Evolutionary conservation across 2,113 vertebrate genomes (phyloP).

Genomic region (Xiphophorus couchianus): DNA sequence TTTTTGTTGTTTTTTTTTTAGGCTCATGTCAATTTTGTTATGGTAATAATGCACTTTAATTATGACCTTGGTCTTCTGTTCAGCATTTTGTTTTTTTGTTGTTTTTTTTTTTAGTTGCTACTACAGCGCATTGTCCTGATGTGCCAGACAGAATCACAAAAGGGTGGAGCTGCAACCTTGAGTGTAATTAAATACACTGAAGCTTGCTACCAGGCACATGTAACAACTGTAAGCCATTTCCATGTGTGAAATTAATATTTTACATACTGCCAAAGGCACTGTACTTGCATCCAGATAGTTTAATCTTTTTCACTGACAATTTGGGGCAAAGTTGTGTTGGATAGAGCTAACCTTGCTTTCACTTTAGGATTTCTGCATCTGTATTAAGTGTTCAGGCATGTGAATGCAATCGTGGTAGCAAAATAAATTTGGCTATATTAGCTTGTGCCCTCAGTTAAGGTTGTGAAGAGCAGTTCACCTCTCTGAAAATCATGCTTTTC

Average conservation of each 20-base stretch:
- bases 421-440: slow-evolving; percentile 5
- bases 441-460: slow-evolving; percentile 4
- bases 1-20: slow-evolving; percentile 9
- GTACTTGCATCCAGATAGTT: slow-evolving; percentile 43
- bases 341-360: background rate
- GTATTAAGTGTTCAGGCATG: background rate
- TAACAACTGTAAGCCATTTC: slow-evolving; percentile 3
- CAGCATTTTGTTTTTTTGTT: background rate
- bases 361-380: background rate
- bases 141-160: slow-evolving; percentile 26
- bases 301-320: slow-evolving; percentile 12
- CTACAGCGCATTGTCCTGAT: background rate
- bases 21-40: slow-evolving; percentile 30
- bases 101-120: background rate
- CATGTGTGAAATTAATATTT: slow-evolving; percentile 57
- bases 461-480: background rate
- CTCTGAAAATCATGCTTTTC: slow-evolving; percentile 12
- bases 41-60: slow-evolving; percentile 4
- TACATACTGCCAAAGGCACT: slow-evolving; percentile 7
- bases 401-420: background rate
- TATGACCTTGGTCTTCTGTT: slow-evolving; percentile 1
- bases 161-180: slow-evolving; percentile 59
- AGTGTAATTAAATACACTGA: slow-evolving; percentile 16
- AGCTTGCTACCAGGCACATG: slow-evolving; percentile 8
- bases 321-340: background rate